Percentiles rank a stretch among this genome's conserved stretches.
These are phyloP conservation scores for Tenodera sinensis DNA, from an alignment of 2,888 invertebrate genomes.

Conservation along the genomic window DNA sequence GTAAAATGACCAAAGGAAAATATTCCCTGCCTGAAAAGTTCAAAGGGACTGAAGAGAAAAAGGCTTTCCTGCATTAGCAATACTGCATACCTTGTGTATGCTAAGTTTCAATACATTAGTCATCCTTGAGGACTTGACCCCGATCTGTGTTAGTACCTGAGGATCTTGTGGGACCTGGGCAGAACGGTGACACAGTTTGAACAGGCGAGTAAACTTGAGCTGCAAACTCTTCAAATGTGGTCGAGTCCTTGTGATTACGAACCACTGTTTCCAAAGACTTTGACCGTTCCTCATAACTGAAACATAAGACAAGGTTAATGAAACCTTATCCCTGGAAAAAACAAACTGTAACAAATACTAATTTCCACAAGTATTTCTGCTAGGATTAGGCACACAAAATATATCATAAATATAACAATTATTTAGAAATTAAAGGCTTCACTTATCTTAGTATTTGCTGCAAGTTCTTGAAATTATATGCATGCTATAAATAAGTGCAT, in stretches of 20 bases:
- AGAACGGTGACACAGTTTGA: constrained; percentile 50
- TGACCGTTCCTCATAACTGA: constrained; percentile 87
- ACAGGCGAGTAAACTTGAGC: constrained; percentile 67
- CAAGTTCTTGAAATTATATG: too few species aligned
- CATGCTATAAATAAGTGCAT: too few species aligned
- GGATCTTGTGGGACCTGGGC: constrained; percentile 38
- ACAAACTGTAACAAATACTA: too few species aligned
- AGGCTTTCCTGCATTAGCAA: background rate
- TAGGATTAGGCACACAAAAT: too few species aligned
- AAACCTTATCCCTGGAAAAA: background rate
- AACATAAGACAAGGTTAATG: constrained; percentile 30
- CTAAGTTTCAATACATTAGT: background rate
- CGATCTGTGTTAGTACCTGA: constrained; percentile 36
- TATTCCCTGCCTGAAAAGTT: background rate
- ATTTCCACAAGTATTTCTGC: too few species aligned
- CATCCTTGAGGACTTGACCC: background rate
- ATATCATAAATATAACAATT: too few species aligned
- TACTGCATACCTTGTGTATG: background rate
- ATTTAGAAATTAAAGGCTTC: too few species aligned
- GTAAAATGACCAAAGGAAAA: too few species aligned
- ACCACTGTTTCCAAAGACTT: constrained; percentile 81
- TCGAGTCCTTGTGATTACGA: constrained; percentile 76
- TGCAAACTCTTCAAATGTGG: constrained; percentile 88
- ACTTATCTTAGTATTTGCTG: too few species aligned
- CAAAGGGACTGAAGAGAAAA: background rate